These are phyloP conservation scores for Cebus imitator DNA, from an alignment of 2,113 vertebrate species.

Conservation along the genomic window DNA sequence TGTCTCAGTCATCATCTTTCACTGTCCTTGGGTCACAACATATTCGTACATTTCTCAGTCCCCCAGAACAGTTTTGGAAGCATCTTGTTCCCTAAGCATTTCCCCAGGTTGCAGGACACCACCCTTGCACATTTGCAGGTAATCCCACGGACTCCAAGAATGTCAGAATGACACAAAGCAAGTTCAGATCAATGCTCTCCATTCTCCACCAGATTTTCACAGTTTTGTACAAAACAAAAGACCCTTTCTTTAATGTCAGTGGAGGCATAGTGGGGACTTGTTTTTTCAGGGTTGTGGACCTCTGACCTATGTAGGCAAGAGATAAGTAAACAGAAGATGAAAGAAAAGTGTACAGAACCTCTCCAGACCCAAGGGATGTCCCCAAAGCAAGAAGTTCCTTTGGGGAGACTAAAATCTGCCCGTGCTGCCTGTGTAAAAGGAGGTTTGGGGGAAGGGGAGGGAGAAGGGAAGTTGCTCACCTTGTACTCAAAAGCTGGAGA, in stretches of 20 bases:
- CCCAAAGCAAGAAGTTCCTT: background rate
- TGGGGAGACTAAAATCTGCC: background rate
- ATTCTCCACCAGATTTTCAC: conserved; percentile 13
- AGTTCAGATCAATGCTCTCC: background rate
- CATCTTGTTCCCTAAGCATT: background rate
- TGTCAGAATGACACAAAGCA: background rate
- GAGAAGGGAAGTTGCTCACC: background rate
- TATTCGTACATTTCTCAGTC: background rate
- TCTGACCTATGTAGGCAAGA: conserved; percentile 54
- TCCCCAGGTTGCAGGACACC: accelerated
- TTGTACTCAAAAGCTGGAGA: no score
- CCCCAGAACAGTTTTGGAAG: background rate
- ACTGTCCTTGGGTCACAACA: background rate
- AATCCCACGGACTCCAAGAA: background rate
- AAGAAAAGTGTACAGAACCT: conserved; percentile 32
- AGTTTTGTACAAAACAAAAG: conserved; percentile 52
- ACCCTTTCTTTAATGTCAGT: conserved; percentile 12
- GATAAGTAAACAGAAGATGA: conserved; percentile 58
- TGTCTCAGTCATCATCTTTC: background rate
- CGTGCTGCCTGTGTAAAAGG: background rate
- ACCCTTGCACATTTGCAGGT: background rate
- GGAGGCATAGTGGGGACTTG: conserved; percentile 10
- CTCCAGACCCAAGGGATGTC: background rate
- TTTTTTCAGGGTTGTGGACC: conserved; percentile 42
- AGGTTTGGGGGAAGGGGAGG: background rate